These are phyloP conservation scores for Chloroceryle aenea DNA, from an alignment of 2,113 vertebrate genomes.

Conservation along the genomic window DNA sequence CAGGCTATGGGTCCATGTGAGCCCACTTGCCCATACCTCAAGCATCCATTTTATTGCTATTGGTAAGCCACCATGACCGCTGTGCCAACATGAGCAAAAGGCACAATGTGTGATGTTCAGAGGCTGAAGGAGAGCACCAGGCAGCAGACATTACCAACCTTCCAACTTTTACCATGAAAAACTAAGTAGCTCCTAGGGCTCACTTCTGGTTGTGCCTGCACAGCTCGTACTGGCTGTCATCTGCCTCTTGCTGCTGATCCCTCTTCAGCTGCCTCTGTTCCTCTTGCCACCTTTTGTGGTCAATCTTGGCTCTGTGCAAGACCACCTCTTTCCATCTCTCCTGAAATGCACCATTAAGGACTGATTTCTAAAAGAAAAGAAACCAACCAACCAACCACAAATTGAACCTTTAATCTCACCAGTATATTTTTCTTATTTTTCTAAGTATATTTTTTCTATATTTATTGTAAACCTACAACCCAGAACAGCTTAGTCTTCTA, in stretches of 20 bases:
- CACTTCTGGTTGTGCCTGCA: conserved; percentile 35
- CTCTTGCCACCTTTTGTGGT: conserved; percentile 16
- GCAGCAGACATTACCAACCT: not conserved
- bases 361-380: not conserved
- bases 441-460: too few species aligned
- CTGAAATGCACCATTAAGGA: not conserved
- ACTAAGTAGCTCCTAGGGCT: not conserved
- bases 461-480: not conserved
- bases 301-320: not conserved
- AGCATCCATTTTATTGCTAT: not conserved
- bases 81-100: not conserved
- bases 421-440: not conserved
- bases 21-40: not conserved
- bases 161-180: not conserved
- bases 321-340: not conserved
- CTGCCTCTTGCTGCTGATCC: conserved; percentile 27
- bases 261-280: conserved; percentile 38
- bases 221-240: not conserved
- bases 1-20: not conserved
- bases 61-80: not conserved
- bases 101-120: not conserved
- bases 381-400: accelerated
- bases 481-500: not conserved
- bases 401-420: not conserved
- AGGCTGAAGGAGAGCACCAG: not conserved